Evolutionary conservation across 2,888 invertebrate genomes (phyloP).

Genomic region (Drosophila melanosoma): DNA sequence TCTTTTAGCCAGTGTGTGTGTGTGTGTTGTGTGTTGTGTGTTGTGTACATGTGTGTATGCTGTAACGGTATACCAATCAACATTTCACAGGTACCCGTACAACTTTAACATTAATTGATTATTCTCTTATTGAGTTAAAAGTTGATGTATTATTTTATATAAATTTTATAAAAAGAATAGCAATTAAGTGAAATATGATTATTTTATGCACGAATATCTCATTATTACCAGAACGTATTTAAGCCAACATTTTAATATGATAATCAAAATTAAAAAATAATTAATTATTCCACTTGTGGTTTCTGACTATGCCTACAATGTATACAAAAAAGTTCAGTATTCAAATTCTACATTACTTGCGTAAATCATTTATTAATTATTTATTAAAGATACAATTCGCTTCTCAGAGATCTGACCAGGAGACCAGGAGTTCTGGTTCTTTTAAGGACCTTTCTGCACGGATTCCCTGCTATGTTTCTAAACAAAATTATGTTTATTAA

Average conservation of each 20-base stretch:
- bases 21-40: background rate
- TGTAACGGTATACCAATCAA: background rate
- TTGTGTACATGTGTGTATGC: background rate
- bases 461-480: background rate
- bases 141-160: background rate
- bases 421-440: background rate
- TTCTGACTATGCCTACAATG: no score
- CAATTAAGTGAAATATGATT: background rate
- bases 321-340: no score
- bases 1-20: slow-evolving; percentile 3
- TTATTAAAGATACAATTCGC: background rate
- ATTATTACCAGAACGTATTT: background rate
- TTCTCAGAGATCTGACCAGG: background rate
- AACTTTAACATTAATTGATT: slow-evolving; percentile 3
- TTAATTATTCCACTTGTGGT: no score
- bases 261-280: background rate
- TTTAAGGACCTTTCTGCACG: background rate
- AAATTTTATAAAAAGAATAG: background rate
- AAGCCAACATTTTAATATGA: background rate
- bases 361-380: background rate
- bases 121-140: background rate
- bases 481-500: background rate
- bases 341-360: background rate
- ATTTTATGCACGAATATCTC: background rate
- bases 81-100: slow-evolving; percentile 15